phyloP scores from a whole-genome alignment of 2,797 vertebrate species.

The Anabacerthia variegaticeps region DNA sequence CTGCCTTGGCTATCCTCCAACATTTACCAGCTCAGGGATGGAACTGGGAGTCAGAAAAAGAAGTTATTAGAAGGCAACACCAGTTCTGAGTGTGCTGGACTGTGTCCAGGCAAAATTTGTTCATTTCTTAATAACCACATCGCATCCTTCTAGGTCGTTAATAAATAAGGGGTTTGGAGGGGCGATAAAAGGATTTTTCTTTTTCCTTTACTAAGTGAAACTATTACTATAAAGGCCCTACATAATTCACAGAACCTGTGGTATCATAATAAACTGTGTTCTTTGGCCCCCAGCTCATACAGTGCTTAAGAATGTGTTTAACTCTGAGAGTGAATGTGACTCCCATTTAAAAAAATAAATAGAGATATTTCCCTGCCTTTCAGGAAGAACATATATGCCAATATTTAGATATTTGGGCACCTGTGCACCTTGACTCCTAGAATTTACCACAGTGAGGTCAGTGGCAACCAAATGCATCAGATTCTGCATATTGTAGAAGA shows the following conservation, averaged over 20 bases:
- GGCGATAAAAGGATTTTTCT: background rate
- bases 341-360: background rate
- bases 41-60: background rate
- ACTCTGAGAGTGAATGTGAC: background rate
- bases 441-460: background rate
- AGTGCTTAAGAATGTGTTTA: background rate
- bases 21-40: background rate
- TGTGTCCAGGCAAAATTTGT: background rate
- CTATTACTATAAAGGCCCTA: background rate
- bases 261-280: background rate
- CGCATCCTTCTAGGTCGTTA: background rate
- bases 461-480: background rate
- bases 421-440: background rate
- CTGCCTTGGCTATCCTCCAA: background rate
- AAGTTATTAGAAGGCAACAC: background rate
- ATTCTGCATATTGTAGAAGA: background rate
- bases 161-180: constrained; percentile 41
- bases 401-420: background rate
- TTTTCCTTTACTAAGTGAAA: background rate
- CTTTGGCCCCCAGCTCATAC: background rate
- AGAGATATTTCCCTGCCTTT: background rate
- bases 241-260: background rate
- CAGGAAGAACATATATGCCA: background rate
- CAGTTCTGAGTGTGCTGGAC: background rate
- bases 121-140: background rate